Evolutionary conservation across 2,113 vertebrate species (phyloP).

Genomic region (Ia io): DNA sequence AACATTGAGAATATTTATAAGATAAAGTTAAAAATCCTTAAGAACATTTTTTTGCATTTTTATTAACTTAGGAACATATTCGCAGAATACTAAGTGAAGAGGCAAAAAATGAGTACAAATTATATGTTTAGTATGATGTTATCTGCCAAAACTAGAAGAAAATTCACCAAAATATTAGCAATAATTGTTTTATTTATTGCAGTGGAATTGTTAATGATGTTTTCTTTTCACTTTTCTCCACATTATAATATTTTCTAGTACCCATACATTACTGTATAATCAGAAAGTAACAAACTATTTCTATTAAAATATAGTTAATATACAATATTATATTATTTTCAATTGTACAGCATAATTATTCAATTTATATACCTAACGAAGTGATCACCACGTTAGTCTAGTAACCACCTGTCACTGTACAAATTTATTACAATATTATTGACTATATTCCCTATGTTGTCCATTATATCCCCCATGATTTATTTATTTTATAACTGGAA

Average conservation of each 20-base stretch:
- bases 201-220: neutral
- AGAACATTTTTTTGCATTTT: neutral
- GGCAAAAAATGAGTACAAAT: neutral
- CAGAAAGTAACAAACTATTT: conserved; percentile 28
- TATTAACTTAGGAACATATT: neutral
- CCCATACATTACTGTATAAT: neutral
- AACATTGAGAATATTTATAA: conserved; percentile 2
- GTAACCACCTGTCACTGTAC: neutral
- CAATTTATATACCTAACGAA: neutral
- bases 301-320: neutral
- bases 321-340: neutral
- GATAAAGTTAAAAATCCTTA: neutral
- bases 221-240: neutral
- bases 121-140: neutral
- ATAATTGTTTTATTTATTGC: neutral
- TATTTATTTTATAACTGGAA: neutral
- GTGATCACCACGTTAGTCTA: neutral
- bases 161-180: neutral
- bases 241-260: neutral
- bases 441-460: neutral
- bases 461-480: neutral
- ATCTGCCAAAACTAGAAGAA: neutral
- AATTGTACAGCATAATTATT: neutral
- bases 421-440: neutral
- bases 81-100: neutral